Base-by-base conservation (phyloP, 2,113 vertebrate species). In the Phocoena phocoena region DNA sequence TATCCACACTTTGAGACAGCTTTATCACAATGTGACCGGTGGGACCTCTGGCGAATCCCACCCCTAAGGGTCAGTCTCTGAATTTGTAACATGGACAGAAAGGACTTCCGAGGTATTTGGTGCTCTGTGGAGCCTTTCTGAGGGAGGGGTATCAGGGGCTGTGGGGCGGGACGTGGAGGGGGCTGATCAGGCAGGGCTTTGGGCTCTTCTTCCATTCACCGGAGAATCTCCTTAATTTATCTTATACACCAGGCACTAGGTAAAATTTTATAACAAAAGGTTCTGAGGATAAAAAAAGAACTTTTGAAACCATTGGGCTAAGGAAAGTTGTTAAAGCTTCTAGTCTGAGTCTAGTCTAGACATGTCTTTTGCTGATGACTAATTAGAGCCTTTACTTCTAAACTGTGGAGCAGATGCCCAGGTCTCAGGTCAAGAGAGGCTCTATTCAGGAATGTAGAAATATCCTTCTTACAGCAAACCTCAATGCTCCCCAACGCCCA, bases 181-280 rank as follows among this genome's bases (percentile, higher is more conserved):
- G 33, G 18, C 41, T 74, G n/a, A 26, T 18, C 36, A 68, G 55
- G 33, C 21, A 77, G 80, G 33, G 73, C 13, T 86, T 65, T 31
- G 20, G 53, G 9, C 8, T 77, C 41, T 83, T 73, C 26, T 67
- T 53, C 55, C 13, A 11, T 83, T 71, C 44, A 26, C 63, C 20
- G 5, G 23, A 92, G 77, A 81, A 62, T 41, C 25, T 63, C 36
- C 77, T 87, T 76, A 41, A 82, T 67, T 47, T 82, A 73, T 83
- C n/a, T 91, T 33, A 53, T 4, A 15, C 9, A 85, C 14, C 36
- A 58, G 47, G 36, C 17, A 36, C 82, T 60, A 80, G 0, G 5
- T 95, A 86, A 92, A 93, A 90, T 83, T 93, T 82, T 87, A 44
- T 44, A 71, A 83, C 13, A 87, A 73, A 44, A 47, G 38, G 38